Evolutionary conservation across 2,888 invertebrate species (phyloP), one percentile per base, ranked within the genome.

Genomic region (Arrhopalites spinosus): DNA sequence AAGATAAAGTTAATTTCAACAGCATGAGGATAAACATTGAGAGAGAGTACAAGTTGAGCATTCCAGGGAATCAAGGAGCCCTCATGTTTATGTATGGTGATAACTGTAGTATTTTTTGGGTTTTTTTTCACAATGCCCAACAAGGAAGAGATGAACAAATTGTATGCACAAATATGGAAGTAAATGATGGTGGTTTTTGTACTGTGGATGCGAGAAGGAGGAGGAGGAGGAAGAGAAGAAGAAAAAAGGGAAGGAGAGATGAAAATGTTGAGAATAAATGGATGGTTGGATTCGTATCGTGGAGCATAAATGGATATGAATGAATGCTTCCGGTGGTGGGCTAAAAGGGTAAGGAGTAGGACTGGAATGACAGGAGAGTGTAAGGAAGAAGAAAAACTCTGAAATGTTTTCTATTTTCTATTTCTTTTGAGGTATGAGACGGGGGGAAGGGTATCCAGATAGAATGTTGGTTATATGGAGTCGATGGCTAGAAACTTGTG

Each of bases 321-420:
- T 53, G 69, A 70, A 70, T 70, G 69, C 69, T 70, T 70, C 69
- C 69, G 69, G 69, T 70, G 69, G 17, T 27, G 27, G 29, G 56
- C 53, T 53, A 70, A 30, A 67, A 67, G 67, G 45, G 67, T 53
- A 53, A 47, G 29, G 11, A n/a, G 27, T 50, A 47, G 50, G n/a
- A 50, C 13, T 25, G 23, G 11, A 61, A 23, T n/a, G 25, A 13
- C 13, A 20, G 13, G 20, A 20, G 20, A 61, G 61, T 27, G 13
- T 5, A 15, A 61, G n/a, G 25, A 13, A n/a, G 13, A 25, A n/a
- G 20, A n/a, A n/a, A n/a, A n/a, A n/a, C n/a, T n/a, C 50, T 11
- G n/a, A 50, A 3, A 20, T 50, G 20, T 50, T 50, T 50, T 50
- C 20, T 50, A 20, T 50, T n/a, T 50, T 45, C 15, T 45, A 45